phyloP scores from a whole-genome alignment of 2,113 vertebrate species.

The Sigmodon hispidus region DNA sequence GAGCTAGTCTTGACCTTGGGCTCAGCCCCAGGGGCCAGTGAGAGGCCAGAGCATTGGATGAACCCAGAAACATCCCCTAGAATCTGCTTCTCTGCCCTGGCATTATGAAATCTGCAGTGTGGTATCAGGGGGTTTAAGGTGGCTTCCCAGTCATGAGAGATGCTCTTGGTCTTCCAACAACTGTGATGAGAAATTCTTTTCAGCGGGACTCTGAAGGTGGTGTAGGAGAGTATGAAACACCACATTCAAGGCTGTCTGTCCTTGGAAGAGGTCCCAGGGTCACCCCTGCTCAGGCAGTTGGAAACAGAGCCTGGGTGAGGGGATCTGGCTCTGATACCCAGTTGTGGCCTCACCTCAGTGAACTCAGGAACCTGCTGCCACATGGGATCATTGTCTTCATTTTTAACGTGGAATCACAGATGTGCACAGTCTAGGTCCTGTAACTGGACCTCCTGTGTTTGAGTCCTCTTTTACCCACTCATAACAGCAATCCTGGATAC shows the following conservation, averaged over 20 bases:
- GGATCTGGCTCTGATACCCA: not conserved
- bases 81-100: not conserved
- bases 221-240: accelerated
- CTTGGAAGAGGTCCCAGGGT: not conserved
- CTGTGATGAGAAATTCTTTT: not conserved
- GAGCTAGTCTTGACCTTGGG: not conserved
- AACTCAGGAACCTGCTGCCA: not conserved
- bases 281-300: not conserved
- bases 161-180: not conserved
- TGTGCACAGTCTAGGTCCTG: too few relatives aligned
- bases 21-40: not conserved
- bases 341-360: not conserved
- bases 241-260: not conserved
- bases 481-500: not conserved
- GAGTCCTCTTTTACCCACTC: not conserved
- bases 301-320: not conserved
- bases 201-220: not conserved
- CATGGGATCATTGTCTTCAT: not conserved
- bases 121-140: not conserved
- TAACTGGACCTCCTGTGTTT: not conserved
- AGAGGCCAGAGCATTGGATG: not conserved
- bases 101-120: not conserved
- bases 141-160: not conserved
- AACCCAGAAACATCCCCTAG: not conserved
- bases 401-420: not conserved